A percentile compares a stretch with the other conserved stretches of the same genome.
These are phyloP conservation scores for Ptilonorhynchus violaceus DNA, from an alignment of 2,113 vertebrate species.

Conservation along the genomic window DNA sequence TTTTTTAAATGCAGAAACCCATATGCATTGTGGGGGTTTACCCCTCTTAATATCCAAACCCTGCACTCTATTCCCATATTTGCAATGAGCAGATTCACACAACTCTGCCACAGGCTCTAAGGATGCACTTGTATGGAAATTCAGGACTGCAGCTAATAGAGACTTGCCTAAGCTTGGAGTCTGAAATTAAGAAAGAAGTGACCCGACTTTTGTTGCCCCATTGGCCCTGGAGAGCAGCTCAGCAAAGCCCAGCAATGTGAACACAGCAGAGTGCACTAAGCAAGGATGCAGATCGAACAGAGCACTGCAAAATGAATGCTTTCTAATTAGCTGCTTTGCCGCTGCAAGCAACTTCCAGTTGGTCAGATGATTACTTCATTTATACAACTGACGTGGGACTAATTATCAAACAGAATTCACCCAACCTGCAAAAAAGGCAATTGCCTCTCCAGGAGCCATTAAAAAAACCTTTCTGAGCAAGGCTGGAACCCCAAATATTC, in stretches of 20 bases:
- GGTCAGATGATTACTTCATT: constrained; percentile 84
- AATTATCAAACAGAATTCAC: constrained; percentile 73
- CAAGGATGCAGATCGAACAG: not conserved
- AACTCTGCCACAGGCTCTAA: not conserved
- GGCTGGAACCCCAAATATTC: constrained; percentile 76
- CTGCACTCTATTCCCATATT: not conserved
- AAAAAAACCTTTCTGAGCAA: constrained; percentile 66
- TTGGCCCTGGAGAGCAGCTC: not conserved
- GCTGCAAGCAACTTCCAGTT: constrained; percentile 79
- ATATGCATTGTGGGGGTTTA: not conserved
- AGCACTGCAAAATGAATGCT: not conserved
- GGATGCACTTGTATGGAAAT: not conserved
- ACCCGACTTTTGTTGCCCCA: not conserved
- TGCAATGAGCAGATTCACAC: not conserved
- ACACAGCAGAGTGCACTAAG: not conserved
- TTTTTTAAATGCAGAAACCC: not conserved
- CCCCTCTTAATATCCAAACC: not conserved
- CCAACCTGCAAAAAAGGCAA: not conserved
- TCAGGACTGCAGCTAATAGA: not conserved
- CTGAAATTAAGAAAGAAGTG: not conserved
- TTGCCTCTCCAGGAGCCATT: constrained; percentile 67
- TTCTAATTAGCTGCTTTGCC: not conserved
- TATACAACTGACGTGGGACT: constrained; percentile 78
- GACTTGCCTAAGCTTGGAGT: not conserved
- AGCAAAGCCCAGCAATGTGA: not conserved